Percentiles rank a stretch among this genome's conserved stretches.
These are phyloP conservation scores for Nyleta sp. DNA, from an alignment of 2,888 invertebrate species.

Conservation along the genomic window DNA sequence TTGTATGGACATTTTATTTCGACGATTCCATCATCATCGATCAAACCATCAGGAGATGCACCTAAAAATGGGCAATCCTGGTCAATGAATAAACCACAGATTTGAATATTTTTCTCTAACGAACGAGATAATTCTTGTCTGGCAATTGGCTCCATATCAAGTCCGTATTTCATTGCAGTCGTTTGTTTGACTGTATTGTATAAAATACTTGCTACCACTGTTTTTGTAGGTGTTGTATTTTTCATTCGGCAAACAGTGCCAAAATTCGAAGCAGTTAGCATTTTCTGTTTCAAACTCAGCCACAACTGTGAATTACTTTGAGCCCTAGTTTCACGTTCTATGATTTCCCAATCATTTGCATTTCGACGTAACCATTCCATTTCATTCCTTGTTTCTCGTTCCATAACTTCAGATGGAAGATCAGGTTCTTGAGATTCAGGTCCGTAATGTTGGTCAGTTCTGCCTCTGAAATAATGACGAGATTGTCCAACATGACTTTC, in stretches of 20 bases:
- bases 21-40: slow-evolving; percentile 54
- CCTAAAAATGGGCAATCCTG: slow-evolving; percentile 36
- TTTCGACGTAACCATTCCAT: slow-evolving; percentile 17
- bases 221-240: slow-evolving; percentile 31
- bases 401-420: slow-evolving; percentile 2
- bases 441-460: slow-evolving; percentile 4
- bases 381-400: slow-evolving; percentile 1
- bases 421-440: neutral
- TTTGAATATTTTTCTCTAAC: slow-evolving; percentile 19
- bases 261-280: slow-evolving; percentile 53
- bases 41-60: slow-evolving; percentile 62
- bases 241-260: slow-evolving; percentile 28
- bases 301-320: slow-evolving; percentile 43
- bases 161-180: slow-evolving; percentile 39
- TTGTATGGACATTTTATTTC: slow-evolving; percentile 60
- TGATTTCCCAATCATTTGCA: slow-evolving; percentile 12
- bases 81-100: slow-evolving; percentile 57
- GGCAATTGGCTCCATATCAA: slow-evolving; percentile 52
- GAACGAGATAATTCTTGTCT: slow-evolving; percentile 14
- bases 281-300: slow-evolving; percentile 24
- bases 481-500: neutral
- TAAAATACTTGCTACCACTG: slow-evolving; percentile 44
- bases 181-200: slow-evolving; percentile 33
- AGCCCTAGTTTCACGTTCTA: slow-evolving; percentile 31
- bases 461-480: neutral